Evolutionary conservation across 2,888 invertebrate genomes (phyloP).

Genomic region (Drosophila buzzatii): DNA sequence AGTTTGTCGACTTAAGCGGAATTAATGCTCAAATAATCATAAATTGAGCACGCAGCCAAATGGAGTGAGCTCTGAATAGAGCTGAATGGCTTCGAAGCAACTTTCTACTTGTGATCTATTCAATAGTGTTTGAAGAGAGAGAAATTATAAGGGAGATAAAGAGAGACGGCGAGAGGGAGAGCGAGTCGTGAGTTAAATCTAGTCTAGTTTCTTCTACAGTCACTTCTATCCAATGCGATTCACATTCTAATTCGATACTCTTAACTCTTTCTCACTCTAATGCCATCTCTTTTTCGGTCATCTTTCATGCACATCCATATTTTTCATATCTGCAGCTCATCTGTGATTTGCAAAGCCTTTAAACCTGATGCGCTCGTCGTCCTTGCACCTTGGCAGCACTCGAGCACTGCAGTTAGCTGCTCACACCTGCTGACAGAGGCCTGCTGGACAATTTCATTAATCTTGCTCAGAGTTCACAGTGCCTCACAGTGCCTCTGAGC

Average conservation of each 20-base stretch:
- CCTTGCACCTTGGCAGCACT: slow-evolving; percentile 12
- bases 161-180: too few relatives aligned
- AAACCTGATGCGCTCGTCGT: not conserved
- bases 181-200: too few relatives aligned
- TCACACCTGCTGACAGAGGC: slow-evolving; percentile 39
- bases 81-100: not conserved
- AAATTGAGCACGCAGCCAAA: not conserved
- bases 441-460: slow-evolving; percentile 65
- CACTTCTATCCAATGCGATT: too few relatives aligned
- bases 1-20: not conserved
- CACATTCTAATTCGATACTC: not conserved
- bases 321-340: not conserved
- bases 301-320: not conserved
- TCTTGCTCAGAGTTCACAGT: slow-evolving; percentile 64
- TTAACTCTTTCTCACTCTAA: not conserved
- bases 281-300: not conserved
- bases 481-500: slow-evolving; percentile 18
- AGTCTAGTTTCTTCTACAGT: too few relatives aligned
- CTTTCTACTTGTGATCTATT: not conserved
- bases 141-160: too few relatives aligned
- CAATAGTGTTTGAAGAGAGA: too few relatives aligned
- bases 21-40: slow-evolving; percentile 11
- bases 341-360: not conserved
- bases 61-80: not conserved
- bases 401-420: slow-evolving; percentile 15